Evolutionary conservation across 2,888 invertebrate genomes (phyloP).

Genomic region (Teleogryllus oceanicus): DNA sequence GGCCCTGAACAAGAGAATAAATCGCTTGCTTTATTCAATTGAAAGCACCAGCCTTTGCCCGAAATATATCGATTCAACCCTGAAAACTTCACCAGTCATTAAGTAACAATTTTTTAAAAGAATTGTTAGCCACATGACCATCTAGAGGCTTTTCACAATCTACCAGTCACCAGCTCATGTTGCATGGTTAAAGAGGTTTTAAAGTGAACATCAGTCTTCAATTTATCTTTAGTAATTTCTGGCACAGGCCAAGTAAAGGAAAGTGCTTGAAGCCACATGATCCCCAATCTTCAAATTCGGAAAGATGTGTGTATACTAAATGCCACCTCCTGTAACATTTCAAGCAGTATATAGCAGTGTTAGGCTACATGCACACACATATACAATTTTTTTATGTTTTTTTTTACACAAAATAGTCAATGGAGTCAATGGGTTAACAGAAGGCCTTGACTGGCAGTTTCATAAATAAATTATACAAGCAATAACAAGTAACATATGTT

Average conservation of each 20-base stretch:
- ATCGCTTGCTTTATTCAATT: neutral
- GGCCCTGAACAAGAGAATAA: too few species aligned
- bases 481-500: neutral
- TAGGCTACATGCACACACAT: conserved; percentile 3
- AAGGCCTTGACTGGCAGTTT: conserved; percentile 18
- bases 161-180: neutral
- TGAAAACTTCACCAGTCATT: neutral
- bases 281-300: neutral
- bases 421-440: neutral
- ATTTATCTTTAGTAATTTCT: neutral
- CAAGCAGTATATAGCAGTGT: neutral
- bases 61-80: neutral
- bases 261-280: neutral
- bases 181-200: neutral
- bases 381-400: neutral
- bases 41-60: neutral
- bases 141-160: neutral
- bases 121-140: neutral
- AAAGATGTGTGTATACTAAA: neutral
- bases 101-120: neutral
- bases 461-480: conserved; percentile 7
- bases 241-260: neutral
- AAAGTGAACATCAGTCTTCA: conserved; percentile 9
- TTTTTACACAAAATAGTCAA: neutral
- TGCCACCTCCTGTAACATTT: neutral